Percentiles rank a stretch among this genome's conserved stretches.
phyloP scores from a whole-genome alignment of 2,113 vertebrate genomes.

The Protobothrops mucrosquamatus region DNA sequence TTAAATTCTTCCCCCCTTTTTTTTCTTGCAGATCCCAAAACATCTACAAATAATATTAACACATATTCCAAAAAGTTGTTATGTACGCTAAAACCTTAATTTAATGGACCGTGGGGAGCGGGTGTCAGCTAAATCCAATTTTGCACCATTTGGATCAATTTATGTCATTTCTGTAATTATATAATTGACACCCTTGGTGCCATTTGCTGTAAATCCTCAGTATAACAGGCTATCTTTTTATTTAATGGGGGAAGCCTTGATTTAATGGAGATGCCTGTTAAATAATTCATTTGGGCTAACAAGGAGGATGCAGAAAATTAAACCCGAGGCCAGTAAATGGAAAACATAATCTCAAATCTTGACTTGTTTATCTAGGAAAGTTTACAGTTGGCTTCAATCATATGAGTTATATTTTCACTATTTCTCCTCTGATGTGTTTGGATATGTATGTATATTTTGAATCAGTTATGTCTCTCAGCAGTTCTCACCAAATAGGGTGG shows the following conservation, averaged over 20 bases:
- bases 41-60: not conserved
- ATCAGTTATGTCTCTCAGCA: not conserved
- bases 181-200: not conserved
- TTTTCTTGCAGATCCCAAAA: not conserved
- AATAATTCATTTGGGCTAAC: not conserved
- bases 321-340: not conserved
- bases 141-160: not conserved
- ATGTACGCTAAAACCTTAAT: not conserved
- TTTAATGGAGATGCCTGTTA: not conserved
- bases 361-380: not conserved
- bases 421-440: not conserved
- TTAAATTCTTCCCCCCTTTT: not conserved
- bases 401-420: not conserved
- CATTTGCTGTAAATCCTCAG: not conserved
- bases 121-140: not conserved
- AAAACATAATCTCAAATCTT: not conserved
- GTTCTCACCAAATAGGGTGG: not conserved
- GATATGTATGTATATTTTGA: not conserved
- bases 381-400: not conserved
- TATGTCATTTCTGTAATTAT: not conserved
- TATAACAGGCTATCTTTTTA: not conserved
- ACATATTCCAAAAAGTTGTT: not conserved
- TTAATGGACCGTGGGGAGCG: not conserved
- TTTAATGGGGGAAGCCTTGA: not conserved
- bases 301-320: not conserved